A percentile compares a stretch with the other conserved stretches of the same genome.
These are phyloP conservation scores for Tylochromis polylepis DNA, from an alignment of 2,113 vertebrate genomes.

Conservation along the genomic window DNA sequence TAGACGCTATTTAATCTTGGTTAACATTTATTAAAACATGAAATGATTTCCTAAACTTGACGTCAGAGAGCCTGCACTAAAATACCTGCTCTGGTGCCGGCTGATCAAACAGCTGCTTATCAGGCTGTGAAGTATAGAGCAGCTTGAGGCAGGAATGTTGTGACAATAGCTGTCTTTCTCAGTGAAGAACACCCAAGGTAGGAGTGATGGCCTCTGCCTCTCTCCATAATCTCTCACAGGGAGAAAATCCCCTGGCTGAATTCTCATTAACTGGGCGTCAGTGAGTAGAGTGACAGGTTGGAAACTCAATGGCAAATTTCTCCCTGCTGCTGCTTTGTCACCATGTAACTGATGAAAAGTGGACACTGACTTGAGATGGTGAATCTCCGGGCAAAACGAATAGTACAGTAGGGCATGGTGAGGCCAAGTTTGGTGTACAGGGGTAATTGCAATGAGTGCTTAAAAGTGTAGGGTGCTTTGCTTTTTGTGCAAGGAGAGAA, in stretches of 20 bases:
- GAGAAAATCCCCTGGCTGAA: conserved; percentile 17
- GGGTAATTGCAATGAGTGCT: neutral
- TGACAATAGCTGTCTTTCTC: conserved; percentile 51
- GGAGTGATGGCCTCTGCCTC: conserved; percentile 41
- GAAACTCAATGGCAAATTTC: conserved; percentile 24
- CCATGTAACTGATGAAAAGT: conserved; percentile 11
- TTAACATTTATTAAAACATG: neutral
- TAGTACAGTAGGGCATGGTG: neutral
- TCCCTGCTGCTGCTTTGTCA: conserved; percentile 16
- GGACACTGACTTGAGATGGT: neutral
- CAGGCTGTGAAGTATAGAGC: conserved; percentile 12
- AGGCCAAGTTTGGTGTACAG: neutral
- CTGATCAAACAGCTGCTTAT: conserved; percentile 24
- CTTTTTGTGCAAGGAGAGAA: neutral
- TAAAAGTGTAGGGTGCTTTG: neutral
- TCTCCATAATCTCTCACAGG: conserved; percentile 24
- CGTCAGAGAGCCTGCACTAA: neutral
- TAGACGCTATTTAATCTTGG: neutral
- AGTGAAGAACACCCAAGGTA: conserved; percentile 23
- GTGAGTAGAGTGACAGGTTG: conserved; percentile 34
- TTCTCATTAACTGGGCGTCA: conserved; percentile 51
- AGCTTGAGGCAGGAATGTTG: conserved; percentile 30
- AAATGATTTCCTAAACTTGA: neutral
- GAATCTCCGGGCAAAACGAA: neutral
- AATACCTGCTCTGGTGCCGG: neutral